Conservation (phyloP, 2,797 vertebrate species). For the Diplodus puntazzo region DNA sequence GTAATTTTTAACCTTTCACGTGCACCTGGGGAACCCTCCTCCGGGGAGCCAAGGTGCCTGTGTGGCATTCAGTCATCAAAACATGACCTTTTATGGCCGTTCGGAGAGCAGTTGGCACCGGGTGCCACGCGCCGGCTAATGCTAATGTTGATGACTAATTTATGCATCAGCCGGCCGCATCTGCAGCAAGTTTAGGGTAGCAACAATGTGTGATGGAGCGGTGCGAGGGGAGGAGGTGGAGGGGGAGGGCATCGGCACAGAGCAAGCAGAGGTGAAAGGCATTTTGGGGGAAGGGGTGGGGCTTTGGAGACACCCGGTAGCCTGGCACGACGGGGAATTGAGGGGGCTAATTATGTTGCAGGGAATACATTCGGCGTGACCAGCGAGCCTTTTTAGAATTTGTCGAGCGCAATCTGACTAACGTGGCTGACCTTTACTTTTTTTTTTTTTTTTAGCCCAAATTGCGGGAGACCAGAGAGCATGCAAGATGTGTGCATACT, state of each 20-base stretch:
- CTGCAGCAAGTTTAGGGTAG: slow-evolving; percentile 89
- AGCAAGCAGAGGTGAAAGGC: slow-evolving; percentile 81
- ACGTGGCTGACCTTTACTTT: slow-evolving; percentile 84
- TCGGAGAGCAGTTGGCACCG: slow-evolving; percentile 98
- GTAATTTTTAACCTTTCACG: slow-evolving; percentile 99
- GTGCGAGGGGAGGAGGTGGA: slow-evolving; percentile 42
- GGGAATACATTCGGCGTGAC: slow-evolving; percentile 84
- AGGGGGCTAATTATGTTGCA: slow-evolving; percentile 87
- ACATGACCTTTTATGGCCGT: slow-evolving; percentile 99
- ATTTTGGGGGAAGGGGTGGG: slow-evolving; percentile 76
- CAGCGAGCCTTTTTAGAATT: slow-evolving; percentile 84
- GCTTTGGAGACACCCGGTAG: slow-evolving; percentile 73
- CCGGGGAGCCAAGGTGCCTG: slow-evolving; percentile 99
- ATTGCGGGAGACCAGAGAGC: slow-evolving; percentile 79
- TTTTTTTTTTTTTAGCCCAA: slow-evolving; percentile 68
- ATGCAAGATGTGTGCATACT: slow-evolving; percentile 82
- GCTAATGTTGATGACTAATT: slow-evolving; percentile 99
- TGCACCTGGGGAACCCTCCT: slow-evolving; percentile 99
- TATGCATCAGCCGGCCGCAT: slow-evolving; percentile 92
- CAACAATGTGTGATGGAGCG: slow-evolving; percentile 74
- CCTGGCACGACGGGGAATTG: slow-evolving; percentile 75
- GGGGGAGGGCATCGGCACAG: slow-evolving; percentile 43
- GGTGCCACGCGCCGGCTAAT: slow-evolving; percentile 92
- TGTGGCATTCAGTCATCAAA: slow-evolving; percentile 99
- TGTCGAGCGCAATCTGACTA: slow-evolving; percentile 83